Evolutionary conservation across 2,888 invertebrate genomes (phyloP), one percentile per base, ranked within the genome.

Genomic region (Drosophila kambysellisi): DNA sequence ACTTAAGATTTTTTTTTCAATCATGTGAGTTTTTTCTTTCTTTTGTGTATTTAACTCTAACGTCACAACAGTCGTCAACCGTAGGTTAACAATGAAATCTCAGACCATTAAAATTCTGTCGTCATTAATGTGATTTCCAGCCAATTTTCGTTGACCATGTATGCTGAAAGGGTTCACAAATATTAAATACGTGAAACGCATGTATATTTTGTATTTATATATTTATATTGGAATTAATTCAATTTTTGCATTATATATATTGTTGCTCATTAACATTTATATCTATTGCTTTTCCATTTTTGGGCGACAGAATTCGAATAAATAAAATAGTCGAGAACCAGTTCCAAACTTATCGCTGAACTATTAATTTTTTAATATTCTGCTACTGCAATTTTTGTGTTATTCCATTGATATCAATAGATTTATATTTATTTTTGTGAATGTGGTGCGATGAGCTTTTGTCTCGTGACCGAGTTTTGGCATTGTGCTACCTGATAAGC

Each of bases 401-500:
- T 46, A 8, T 4, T 8, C 25, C 8, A 5, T 29, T 46, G 25
- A 25, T 4, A 46, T 15, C 4, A 15, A 46, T 4, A n/a, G 20
- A 8, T 29, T 25, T 25, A 35, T 51, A 29, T 43, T 59, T 58
- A 48, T 46, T 51, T 2, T 15, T 37, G 11, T 39, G 25, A 39
- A 46, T 25, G 15, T 46, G 41, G 54, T 48, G 41, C 50, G n/a
- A 43, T 37, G 53, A 25, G 30, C 15, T 39, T 46, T 11, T 43
- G 70, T 60, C 66, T 37, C 52, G 60, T 64, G 74, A 74, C 59
- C 52, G 56, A 74, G 43, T 51, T 73, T 71, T 64, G 30, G 35
- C 46, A 71, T 58, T 35, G 29, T 53, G 50, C 57, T 67, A 62
- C 46, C 57, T 67, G 68, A 51, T 52, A 66, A 66, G 72, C 52